Base-by-base conservation (phyloP, 1,140 invertebrate genomes). In the Glossosoma conforme region DNA sequence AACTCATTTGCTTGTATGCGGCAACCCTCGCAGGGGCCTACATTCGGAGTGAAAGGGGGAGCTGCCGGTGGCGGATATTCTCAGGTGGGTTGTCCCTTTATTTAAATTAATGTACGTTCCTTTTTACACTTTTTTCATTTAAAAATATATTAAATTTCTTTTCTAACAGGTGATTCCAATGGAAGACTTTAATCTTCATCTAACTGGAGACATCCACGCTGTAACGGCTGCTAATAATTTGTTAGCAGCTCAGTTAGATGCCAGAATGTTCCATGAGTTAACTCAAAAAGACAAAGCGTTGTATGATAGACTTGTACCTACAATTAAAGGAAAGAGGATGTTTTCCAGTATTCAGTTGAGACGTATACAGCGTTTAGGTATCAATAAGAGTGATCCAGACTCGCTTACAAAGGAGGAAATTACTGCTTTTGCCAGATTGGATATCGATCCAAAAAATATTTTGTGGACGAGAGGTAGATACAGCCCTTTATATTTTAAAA, bases 131-230 rank as follows among this genome's bases (percentile, higher is more conserved):
- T 37, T 37, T 37, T 37, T 37, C 14, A 37, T 6, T 8, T 8
- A 37, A 13, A 46, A 8, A 45, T 35, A n/a, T 13, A 28, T 44
- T 14, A 44, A 13, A 28, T 3, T 15, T 30, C 48, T 28, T 10
- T 17, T 66, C 25, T 61, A 62, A 1, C 72, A 93, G 78, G 93
- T 98, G 0, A 98, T 99, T 61, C 97, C 97, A 1, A 99, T 99
- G 97, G 96, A 99, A 73, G 97, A 99, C 62, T 98, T 99, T 68
- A 99, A 99, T 74, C 80, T 99, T 8, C 97, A 99, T 71, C 75
- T 99, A 37, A 99, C 97, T 5, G 97, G 96, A 13, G 97, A 99
- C 65, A 98, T 99, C 57, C 97, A 99, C 70, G 97, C 97, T 0
- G 89, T 99, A 3, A 90, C 91, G 1, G 95, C 94, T 3, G 97